Conservation (phyloP, 2,888 invertebrate genomes). For the Oxyteleia sp. region DNA sequence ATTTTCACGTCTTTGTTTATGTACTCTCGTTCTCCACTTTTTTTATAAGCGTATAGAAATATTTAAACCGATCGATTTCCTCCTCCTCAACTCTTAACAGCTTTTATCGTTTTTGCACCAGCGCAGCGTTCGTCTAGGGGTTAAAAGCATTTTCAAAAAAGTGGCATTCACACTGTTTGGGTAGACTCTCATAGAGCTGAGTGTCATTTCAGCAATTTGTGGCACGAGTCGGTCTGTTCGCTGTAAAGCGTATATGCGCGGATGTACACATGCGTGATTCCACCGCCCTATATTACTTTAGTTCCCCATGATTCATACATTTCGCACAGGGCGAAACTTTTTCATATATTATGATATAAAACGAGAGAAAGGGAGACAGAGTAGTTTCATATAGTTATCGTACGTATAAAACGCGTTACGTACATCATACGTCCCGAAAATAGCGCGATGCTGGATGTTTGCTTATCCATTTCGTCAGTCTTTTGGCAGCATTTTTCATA, state of each 20-base stretch:
- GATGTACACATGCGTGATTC: constrained; percentile 62
- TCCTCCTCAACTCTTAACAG: constrained; percentile 59
- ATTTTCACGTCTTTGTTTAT: constrained; percentile 2
- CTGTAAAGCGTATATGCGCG: constrained; percentile 58
- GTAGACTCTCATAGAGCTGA: constrained; percentile 72
- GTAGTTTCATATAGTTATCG: constrained; percentile 47
- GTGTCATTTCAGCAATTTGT: constrained; percentile 79
- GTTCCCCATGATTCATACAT: constrained; percentile 82
- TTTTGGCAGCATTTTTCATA: constrained; percentile 46
- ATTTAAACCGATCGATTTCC: constrained; percentile 71
- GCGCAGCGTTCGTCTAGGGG: constrained; percentile 40
- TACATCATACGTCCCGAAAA: constrained; percentile 48
- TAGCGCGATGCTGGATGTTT: constrained; percentile 27
- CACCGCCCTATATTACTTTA: constrained; percentile 81
- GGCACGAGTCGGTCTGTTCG: constrained; percentile 75
- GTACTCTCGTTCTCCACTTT: constrained; percentile 7
- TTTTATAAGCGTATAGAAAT: constrained; percentile 14
- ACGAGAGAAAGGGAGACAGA: too few species aligned
- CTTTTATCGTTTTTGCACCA: constrained; percentile 55
- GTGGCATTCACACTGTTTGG: constrained; percentile 72
- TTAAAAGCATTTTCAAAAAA: constrained; percentile 72
- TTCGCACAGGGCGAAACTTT: constrained; percentile 77
- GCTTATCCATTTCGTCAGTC: constrained; percentile 49
- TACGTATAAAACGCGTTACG: constrained; percentile 36
- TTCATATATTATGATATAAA: constrained; percentile 62